Percentiles rank a stretch among this genome's conserved stretches.
These are phyloP conservation scores for Plestiodon gilberti DNA, from an alignment of 2,113 vertebrate genomes.

Conservation along the genomic window DNA sequence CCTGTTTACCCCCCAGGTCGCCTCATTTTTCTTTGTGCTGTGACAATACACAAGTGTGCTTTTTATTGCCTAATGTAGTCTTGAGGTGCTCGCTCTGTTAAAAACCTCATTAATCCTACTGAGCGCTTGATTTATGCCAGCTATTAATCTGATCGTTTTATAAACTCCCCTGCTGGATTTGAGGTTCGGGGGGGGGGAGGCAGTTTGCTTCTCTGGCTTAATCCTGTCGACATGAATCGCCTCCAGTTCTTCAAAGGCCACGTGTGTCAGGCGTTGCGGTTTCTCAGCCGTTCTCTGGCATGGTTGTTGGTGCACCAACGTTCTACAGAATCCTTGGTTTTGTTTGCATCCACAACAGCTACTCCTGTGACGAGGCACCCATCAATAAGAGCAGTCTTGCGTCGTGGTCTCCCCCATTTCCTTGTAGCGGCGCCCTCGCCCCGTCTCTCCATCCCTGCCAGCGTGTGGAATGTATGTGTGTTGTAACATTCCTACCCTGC, in stretches of 20 bases:
- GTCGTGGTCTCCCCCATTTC: no score
- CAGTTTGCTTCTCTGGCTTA: neutral
- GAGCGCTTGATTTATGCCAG: conserved; percentile 32
- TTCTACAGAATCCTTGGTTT: neutral
- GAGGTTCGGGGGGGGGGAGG: neutral
- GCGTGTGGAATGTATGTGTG: no score
- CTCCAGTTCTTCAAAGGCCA: neutral
- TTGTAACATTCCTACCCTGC: no score
- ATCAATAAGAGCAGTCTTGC: no score
- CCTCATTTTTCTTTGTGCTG: conserved; percentile 15
- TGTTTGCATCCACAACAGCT: no score
- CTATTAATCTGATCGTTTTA: conserved; percentile 29
- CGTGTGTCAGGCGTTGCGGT: neutral
- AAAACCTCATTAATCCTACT: conserved; percentile 33
- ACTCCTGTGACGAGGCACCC: no score
- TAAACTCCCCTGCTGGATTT: conserved; percentile 9
- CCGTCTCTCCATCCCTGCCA: no score
- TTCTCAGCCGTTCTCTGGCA: neutral
- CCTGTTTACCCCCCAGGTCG: neutral
- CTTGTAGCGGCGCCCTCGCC: no score
- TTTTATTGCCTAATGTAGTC: conserved; percentile 18
- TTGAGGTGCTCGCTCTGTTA: conserved; percentile 21
- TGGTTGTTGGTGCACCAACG: neutral
- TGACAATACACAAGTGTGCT: conserved; percentile 1
- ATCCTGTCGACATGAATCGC: neutral